These are phyloP conservation scores for Hormaphis cornu DNA, from an alignment of 1,140 invertebrate genomes.

Conservation along the genomic window DNA sequence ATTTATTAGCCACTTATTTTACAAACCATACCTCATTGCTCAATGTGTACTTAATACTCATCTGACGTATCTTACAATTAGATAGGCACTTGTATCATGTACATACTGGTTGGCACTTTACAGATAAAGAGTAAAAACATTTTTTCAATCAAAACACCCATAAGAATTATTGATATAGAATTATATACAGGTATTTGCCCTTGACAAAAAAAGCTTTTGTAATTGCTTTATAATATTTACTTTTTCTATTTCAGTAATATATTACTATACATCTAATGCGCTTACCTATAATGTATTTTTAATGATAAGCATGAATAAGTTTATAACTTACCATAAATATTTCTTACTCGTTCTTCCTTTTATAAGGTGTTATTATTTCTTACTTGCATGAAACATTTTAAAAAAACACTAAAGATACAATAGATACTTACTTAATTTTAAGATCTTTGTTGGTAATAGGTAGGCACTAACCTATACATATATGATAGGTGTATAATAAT, in stretches of 20 bases:
- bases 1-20: neutral
- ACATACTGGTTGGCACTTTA: no score
- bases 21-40: neutral
- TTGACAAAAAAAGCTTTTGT: neutral
- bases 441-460: no score
- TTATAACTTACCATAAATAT: no score
- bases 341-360: no score
- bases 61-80: neutral
- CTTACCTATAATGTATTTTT: neutral
- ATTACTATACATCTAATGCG: neutral
- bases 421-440: no score
- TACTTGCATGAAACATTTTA: no score
- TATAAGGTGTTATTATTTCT: no score
- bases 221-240: neutral
- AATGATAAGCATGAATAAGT: neutral
- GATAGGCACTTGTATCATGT: no score
- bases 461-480: no score
- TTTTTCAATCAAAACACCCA: neutral
- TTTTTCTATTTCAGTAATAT: neutral
- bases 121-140: neutral
- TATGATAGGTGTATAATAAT: no score
- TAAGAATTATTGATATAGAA: neutral
- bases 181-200: no score
- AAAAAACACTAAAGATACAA: no score
- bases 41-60: neutral